Evolutionary conservation across 2,797 vertebrate species (phyloP).

Genomic region (Amblyopsis hoosieri): DNA sequence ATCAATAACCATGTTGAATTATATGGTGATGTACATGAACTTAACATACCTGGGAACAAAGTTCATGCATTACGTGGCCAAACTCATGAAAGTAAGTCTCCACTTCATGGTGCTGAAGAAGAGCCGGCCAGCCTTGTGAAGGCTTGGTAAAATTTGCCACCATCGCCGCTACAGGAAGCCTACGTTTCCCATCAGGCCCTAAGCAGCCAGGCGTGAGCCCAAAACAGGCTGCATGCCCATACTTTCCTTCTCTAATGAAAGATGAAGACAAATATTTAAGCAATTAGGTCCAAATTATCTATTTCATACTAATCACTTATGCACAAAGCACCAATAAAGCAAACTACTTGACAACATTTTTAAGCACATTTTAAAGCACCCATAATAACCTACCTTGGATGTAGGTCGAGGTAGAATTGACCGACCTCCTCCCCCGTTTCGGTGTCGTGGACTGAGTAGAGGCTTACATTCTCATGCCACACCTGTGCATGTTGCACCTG

Average conservation of each 20-base stretch:
- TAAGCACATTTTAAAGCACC: background rate
- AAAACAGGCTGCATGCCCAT: slow-evolving; percentile 94
- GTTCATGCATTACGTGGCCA: slow-evolving; percentile 95
- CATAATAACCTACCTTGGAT: slow-evolving; percentile 84
- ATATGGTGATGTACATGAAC: background rate
- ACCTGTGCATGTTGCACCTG: slow-evolving; percentile 78
- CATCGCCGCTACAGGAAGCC: slow-evolving; percentile 89
- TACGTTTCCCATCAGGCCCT: slow-evolving; percentile 83
- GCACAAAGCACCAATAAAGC: no score
- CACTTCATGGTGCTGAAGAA: slow-evolving; percentile 92
- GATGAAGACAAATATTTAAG: background rate
- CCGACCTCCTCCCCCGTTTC: slow-evolving; percentile 85
- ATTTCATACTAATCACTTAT: no score
- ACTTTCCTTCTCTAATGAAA: slow-evolving; percentile 88
- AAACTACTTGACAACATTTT: no score
- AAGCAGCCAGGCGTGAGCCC: slow-evolving; percentile 89
- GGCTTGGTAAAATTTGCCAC: slow-evolving; percentile 91
- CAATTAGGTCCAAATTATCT: background rate
- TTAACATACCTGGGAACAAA: slow-evolving; percentile 87
- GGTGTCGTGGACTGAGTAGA: slow-evolving; percentile 84
- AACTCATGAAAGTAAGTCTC: slow-evolving; percentile 97
- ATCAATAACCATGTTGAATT: background rate
- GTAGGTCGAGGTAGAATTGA: slow-evolving; percentile 94
- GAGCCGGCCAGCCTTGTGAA: slow-evolving; percentile 74
- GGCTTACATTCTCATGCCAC: slow-evolving; percentile 87